These are phyloP conservation scores for Cottoperca gobio DNA, from an alignment of 2,797 vertebrate genomes.

Conservation along the genomic window DNA sequence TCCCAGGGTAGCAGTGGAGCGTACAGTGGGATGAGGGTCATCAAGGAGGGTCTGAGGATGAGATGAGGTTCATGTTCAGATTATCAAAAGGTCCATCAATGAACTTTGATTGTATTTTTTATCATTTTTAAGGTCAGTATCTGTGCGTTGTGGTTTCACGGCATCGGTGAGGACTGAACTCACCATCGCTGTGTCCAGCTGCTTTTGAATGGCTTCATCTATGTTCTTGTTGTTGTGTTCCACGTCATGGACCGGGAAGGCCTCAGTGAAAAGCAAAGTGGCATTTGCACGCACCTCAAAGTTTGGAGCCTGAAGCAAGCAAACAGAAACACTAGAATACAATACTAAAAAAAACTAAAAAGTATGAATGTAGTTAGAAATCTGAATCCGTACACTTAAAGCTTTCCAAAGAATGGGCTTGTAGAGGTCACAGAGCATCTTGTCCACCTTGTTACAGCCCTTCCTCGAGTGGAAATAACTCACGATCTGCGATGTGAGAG, in stretches of 20 bases:
- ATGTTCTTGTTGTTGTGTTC: slow-evolving; percentile 80
- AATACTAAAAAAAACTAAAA: fast-evolving
- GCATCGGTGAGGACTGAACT: too few relatives aligned
- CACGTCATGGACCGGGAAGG: slow-evolving; percentile 93
- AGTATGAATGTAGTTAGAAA: background rate
- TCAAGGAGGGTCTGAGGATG: slow-evolving; percentile 88
- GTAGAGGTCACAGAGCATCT: slow-evolving; percentile 93
- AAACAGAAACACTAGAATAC: background rate
- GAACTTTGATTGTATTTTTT: background rate
- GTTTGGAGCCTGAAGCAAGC: slow-evolving; percentile 87
- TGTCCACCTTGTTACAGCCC: slow-evolving; percentile 88
- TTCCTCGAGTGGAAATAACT: slow-evolving; percentile 92
- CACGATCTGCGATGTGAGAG: slow-evolving; percentile 84
- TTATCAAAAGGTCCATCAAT: background rate
- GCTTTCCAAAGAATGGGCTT: slow-evolving; percentile 95
- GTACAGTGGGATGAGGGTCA: slow-evolving; percentile 91
- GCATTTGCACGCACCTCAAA: slow-evolving; percentile 94
- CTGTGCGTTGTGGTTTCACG: background rate
- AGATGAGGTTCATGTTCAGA: background rate
- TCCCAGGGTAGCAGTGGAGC: slow-evolving; percentile 90
- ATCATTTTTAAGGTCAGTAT: background rate
- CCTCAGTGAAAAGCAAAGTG: slow-evolving; percentile 92
- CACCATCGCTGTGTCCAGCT: slow-evolving; percentile 94
- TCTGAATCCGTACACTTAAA: slow-evolving; percentile 84
- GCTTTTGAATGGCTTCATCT: slow-evolving; percentile 91